Conservation (phyloP, 2,797 vertebrate species). For the Alauda arvensis region DNA sequence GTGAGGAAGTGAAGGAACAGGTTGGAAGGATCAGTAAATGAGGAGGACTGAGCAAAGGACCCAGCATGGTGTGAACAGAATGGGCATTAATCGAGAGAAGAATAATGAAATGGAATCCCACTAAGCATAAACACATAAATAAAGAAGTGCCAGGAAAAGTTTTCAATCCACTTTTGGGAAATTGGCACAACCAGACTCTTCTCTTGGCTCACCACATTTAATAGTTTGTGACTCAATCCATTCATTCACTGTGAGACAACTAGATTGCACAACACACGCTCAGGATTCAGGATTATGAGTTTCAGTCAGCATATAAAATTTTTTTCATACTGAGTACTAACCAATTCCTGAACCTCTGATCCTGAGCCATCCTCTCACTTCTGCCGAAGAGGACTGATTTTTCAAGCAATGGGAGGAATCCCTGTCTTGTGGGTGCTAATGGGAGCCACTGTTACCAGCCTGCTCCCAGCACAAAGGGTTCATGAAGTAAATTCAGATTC, state of each 20-base stretch:
- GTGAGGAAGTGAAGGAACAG: background rate
- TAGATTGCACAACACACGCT: background rate
- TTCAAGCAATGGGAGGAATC: background rate
- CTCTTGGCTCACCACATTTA: background rate
- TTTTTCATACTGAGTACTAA: background rate
- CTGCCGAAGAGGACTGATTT: background rate
- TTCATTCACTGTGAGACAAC: background rate
- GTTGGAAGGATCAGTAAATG: background rate
- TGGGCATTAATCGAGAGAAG: background rate
- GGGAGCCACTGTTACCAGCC: background rate
- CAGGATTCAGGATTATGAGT: background rate
- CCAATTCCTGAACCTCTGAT: background rate
- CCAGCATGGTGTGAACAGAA: background rate
- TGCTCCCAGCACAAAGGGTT: background rate
- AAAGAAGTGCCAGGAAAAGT: background rate
- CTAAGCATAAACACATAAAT: background rate
- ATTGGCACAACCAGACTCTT: background rate
- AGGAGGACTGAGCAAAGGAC: background rate
- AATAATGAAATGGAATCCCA: background rate
- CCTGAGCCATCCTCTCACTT: background rate
- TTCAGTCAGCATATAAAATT: background rate
- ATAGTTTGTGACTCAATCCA: rapidly evolving
- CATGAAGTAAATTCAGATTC: background rate
- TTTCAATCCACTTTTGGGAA: background rate
- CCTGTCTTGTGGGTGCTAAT: background rate